Conservation (phyloP, 2,113 vertebrate species). For the Ranitomeya imitator region DNA sequence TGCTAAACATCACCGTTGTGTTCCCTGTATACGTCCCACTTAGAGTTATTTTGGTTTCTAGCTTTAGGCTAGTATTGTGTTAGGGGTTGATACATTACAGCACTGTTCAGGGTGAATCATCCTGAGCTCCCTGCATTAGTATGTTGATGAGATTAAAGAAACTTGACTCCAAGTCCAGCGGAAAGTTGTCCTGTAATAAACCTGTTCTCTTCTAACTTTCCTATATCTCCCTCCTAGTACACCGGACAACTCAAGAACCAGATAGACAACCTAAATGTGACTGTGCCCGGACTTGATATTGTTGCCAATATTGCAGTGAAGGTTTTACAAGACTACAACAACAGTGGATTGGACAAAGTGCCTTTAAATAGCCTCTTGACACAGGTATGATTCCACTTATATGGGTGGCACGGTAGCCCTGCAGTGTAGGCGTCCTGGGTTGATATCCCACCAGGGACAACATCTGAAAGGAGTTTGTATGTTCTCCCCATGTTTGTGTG, state of each 20-base stretch:
- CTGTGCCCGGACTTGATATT: constrained; percentile 60
- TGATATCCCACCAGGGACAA: no score
- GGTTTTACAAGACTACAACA: constrained; percentile 68
- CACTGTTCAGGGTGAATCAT: neutral
- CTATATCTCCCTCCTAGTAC: constrained; percentile 64
- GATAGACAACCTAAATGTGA: constrained; percentile 55
- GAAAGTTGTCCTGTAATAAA: neutral
- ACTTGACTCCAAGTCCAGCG: neutral
- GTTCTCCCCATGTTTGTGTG: no score
- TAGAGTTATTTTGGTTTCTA: constrained; percentile 4
- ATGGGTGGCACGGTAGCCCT: no score
- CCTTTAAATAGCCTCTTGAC: constrained; percentile 61
- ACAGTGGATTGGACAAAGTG: constrained; percentile 62
- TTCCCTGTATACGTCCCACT: neutral
- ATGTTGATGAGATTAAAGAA: neutral
- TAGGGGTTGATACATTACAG: neutral
- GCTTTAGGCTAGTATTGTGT: constrained; percentile 38
- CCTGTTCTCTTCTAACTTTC: constrained; percentile 21
- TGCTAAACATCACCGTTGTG: neutral
- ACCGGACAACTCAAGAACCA: constrained; percentile 59
- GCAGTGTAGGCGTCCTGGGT: no score
- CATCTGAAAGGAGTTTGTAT: no score
- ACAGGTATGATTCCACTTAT: constrained; percentile 65
- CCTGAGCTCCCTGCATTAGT: neutral
- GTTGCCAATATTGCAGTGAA: constrained; percentile 63